phyloP scores from a whole-genome alignment of 2,113 vertebrate species.

The Myotis davidii region DNA sequence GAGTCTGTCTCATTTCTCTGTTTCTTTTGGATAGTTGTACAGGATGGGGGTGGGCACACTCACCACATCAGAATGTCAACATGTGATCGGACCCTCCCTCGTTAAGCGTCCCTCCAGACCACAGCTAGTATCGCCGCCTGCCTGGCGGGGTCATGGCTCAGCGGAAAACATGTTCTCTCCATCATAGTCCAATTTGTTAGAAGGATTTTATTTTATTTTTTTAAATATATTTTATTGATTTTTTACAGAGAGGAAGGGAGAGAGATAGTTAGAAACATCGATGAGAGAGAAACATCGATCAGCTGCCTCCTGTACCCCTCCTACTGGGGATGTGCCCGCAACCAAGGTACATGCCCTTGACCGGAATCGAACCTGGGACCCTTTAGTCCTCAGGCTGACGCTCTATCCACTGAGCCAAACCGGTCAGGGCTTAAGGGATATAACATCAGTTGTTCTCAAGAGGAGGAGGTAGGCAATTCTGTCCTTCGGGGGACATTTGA shows the following conservation, averaged over 20 bases:
- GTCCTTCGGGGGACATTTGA: background rate
- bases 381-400: too few relatives aligned
- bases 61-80: background rate
- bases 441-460: background rate
- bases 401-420: too few relatives aligned
- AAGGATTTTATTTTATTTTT: too few relatives aligned
- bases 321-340: too few relatives aligned
- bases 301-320: too few relatives aligned
- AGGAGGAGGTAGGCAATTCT: background rate
- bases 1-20: background rate
- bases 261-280: too few relatives aligned
- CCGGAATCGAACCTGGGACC: too few relatives aligned
- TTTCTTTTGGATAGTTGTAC: constrained; percentile 11
- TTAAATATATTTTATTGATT: too few relatives aligned
- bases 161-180: background rate
- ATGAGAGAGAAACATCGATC: too few relatives aligned
- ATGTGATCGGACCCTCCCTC: background rate
- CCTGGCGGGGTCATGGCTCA: background rate
- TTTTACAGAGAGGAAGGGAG: too few relatives aligned
- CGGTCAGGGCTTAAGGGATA: too few relatives aligned
- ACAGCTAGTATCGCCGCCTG: background rate
- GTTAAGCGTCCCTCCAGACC: background rate
- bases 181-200: background rate
- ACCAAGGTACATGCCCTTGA: too few relatives aligned
- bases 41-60: background rate